phyloP scores from a whole-genome alignment of 2,113 vertebrate species.

The Morone chrysops region DNA sequence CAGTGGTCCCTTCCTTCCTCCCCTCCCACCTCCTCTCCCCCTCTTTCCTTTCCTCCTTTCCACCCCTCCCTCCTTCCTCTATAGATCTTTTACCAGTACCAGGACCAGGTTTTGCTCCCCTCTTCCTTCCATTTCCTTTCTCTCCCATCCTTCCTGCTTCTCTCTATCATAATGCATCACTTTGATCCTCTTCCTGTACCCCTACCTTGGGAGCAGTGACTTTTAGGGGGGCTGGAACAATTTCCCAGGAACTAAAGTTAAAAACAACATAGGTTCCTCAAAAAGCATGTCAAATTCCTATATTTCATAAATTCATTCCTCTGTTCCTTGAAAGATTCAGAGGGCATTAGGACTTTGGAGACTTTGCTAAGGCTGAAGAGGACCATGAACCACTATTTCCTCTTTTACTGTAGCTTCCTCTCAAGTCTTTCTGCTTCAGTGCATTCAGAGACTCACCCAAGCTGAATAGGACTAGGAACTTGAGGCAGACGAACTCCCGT shows the following conservation, averaged over 20 bases:
- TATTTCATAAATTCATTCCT: background rate
- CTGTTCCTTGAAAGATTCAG: background rate
- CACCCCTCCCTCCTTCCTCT: background rate
- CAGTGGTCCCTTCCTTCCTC: conserved; percentile 12
- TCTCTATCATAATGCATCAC: background rate
- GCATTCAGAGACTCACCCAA: conserved; percentile 87
- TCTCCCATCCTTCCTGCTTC: conserved; percentile 15
- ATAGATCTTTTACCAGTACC: conserved; percentile 9
- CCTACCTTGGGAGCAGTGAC: background rate
- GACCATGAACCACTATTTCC: background rate
- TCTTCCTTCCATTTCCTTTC: conserved; percentile 8
- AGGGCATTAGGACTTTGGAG: background rate
- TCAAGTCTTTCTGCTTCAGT: background rate
- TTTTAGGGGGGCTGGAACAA: background rate
- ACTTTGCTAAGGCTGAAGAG: background rate
- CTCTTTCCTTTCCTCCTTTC: conserved; percentile 1
- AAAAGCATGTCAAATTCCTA: background rate
- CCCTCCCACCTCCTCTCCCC: background rate
- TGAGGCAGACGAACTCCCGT: conserved; percentile 98
- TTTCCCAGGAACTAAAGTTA: too few species aligned
- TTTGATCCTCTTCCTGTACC: background rate
- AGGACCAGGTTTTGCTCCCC: background rate
- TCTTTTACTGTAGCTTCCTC: background rate
- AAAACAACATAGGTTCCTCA: background rate
- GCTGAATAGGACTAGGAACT: conserved; percentile 99